phyloP scores from a whole-genome alignment of 2,888 invertebrate species.

The Mellilla xanthometata region DNA sequence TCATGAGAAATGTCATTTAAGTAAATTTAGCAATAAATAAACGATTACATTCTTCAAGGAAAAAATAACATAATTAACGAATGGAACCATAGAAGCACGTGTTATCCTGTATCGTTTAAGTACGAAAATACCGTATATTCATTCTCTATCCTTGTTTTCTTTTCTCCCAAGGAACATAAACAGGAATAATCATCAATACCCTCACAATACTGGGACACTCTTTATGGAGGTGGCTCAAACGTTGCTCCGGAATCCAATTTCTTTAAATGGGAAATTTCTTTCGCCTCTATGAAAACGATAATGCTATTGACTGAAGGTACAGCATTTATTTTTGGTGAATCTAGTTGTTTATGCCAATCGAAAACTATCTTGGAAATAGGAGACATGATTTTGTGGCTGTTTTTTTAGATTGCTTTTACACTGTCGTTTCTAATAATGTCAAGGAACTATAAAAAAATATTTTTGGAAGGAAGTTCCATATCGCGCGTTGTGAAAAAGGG shows the following conservation, averaged over 20 bases:
- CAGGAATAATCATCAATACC: slow-evolving; percentile 66
- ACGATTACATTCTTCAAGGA: too few species aligned
- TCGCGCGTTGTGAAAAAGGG: too few species aligned
- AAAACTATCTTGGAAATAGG: slow-evolving; percentile 1
- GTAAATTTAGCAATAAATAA: too few species aligned
- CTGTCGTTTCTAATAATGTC: too few species aligned
- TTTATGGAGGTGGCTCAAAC: slow-evolving; percentile 51
- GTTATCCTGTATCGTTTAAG: slow-evolving; percentile 36
- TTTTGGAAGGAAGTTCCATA: too few species aligned
- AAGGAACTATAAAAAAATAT: too few species aligned
- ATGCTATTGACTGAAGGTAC: slow-evolving; percentile 21
- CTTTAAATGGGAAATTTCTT: slow-evolving; percentile 40
- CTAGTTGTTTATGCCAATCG: slow-evolving; percentile 5
- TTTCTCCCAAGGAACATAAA: slow-evolving; percentile 54
- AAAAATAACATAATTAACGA: too few species aligned
- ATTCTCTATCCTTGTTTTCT: slow-evolving; percentile 42
- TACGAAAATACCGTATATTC: slow-evolving; percentile 42
- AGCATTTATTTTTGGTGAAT: slow-evolving; percentile 21
- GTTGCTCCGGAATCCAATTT: slow-evolving; percentile 54
- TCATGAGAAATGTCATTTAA: too few species aligned
- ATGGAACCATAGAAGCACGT: too few species aligned
- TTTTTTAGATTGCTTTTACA: too few species aligned
- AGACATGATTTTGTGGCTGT: too few species aligned
- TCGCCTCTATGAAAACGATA: slow-evolving; percentile 24
- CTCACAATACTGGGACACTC: slow-evolving; percentile 55